These are phyloP conservation scores for Gymnorhina tibicen DNA, from an alignment of 2,113 vertebrate species.

Conservation along the genomic window DNA sequence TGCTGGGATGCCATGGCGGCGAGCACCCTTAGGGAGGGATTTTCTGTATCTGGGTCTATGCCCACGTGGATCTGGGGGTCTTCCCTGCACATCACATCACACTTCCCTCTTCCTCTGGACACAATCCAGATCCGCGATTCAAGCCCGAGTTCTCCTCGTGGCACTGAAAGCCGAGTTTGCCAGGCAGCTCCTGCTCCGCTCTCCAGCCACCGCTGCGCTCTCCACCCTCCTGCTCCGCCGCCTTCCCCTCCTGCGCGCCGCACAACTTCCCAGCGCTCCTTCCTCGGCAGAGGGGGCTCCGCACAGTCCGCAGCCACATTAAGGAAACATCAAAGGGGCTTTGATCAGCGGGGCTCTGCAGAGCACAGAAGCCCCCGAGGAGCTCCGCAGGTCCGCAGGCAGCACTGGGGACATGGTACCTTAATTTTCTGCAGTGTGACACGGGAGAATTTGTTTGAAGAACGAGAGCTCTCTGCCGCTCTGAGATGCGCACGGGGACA, in stretches of 20 bases:
- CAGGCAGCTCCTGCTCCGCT: not conserved
- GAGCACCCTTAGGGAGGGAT: not conserved
- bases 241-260: not conserved
- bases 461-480: not conserved
- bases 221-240: not conserved
- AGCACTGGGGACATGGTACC: constrained; percentile 45
- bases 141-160: not conserved
- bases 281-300: constrained; percentile 7
- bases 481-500: not conserved
- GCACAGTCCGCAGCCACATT: constrained; percentile 48
- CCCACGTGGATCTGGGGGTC: accelerated
- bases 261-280: not conserved
- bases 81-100: not conserved
- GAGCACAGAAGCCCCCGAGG: constrained; percentile 55
- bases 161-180: not conserved
- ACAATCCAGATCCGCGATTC: accelerated
- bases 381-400: constrained; percentile 48
- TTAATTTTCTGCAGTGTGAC: constrained; percentile 59
- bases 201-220: not conserved
- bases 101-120: not conserved
- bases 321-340: constrained; percentile 77
- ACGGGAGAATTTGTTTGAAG: constrained; percentile 68
- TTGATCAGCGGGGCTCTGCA: constrained; percentile 61
- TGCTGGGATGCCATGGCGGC: not conserved
- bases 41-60: accelerated